These are phyloP conservation scores for Cygnus buccinator DNA, from an alignment of 2,113 vertebrate genomes.

Conservation along the genomic window DNA sequence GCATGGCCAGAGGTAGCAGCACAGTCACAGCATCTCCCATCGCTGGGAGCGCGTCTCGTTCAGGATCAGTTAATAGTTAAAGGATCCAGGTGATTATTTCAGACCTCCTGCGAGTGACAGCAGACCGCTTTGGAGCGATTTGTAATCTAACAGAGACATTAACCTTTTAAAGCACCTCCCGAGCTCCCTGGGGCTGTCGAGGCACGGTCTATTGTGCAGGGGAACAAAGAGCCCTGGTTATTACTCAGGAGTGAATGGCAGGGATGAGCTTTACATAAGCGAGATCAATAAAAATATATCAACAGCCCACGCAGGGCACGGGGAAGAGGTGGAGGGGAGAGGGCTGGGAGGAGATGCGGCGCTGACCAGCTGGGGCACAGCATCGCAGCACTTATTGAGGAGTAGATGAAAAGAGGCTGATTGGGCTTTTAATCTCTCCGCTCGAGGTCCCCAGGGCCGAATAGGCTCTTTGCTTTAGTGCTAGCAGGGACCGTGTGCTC, in stretches of 20 bases:
- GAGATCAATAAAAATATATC: conserved; percentile 58
- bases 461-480: fast-evolving
- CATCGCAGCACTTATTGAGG: background rate
- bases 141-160: conserved; percentile 57
- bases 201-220: background rate
- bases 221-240: conserved; percentile 48
- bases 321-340: background rate
- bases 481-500: background rate
- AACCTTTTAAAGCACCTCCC: conserved; percentile 29
- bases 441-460: background rate
- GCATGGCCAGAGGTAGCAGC: background rate
- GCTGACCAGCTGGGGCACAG: fast-evolving
- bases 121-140: background rate
- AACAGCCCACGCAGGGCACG: background rate
- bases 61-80: background rate
- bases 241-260: conserved; percentile 1
- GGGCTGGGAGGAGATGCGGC: fast-evolving
- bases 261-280: conserved; percentile 37
- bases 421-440: conserved; percentile 26
- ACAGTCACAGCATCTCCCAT: background rate
- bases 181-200: background rate
- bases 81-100: conserved; percentile 30
- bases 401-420: background rate
- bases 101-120: conserved; percentile 1
- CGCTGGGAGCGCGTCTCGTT: fast-evolving